Evolutionary conservation across 2,797 vertebrate species (phyloP), one percentile per base, ranked within the genome.

Genomic region (Gymnopithys bicolor): DNA sequence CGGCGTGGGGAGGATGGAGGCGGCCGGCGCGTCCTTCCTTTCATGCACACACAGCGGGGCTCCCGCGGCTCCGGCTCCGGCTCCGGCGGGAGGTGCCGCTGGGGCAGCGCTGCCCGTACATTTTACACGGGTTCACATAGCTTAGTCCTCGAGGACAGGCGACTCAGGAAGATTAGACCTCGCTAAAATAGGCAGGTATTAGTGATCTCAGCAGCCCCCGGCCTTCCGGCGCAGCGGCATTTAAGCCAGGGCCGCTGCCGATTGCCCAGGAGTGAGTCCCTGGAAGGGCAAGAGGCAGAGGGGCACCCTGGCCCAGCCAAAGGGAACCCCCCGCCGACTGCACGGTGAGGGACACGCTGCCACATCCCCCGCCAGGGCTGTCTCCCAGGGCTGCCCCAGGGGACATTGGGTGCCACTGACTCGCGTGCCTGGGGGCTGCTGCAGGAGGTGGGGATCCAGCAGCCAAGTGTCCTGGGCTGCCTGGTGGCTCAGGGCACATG

Each of bases 161-260:
- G 84, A 95, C 83, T 94, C 94, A 84, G 96, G 90, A 92, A 95
- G 97, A 96, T 96, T 95, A 97, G 56, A 71, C 59, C 76, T 91
- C 83, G 13, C 93, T 89, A 96, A 97, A 97, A 97, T 93, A 96
- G 96, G 84, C 95, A 96, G 93, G 97, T 93, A 97, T 97, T 97
- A 97, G 94, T 67, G 85, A 94, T 92, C 89, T 95, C 93, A 93
- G 84, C 93, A 89, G 94, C 84, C 73, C 67, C 63, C 93, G 32
- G 83, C 84, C 88, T 91, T 93, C 93, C 92, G 88, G 75, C 16
- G 4, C 8, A 3, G 62, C 32, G 0, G 78, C 25, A 3, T 92
- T 86, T 93, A 95, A 96, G 86, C 85, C 91, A 46, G 55, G 4
- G 82, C 58, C 7, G 23, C 94, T 60, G 74, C 51, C 24, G 18